These are phyloP conservation scores for Spinibarbus caldwelli DNA, from an alignment of 2,797 vertebrate species.

Conservation along the genomic window DNA sequence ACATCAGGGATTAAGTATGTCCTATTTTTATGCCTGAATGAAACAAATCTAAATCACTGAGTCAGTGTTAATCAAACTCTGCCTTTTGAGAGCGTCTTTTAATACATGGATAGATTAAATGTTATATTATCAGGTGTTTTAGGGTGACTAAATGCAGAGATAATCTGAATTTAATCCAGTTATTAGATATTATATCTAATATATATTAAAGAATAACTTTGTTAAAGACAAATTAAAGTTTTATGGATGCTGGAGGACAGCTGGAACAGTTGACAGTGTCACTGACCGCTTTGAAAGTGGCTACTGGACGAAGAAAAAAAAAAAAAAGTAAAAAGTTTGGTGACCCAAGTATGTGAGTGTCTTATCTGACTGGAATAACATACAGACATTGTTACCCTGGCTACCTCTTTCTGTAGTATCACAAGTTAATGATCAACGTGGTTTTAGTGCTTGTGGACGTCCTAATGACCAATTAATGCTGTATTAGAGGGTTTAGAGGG, in stretches of 20 bases:
- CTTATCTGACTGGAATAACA: conserved; percentile 27
- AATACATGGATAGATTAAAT: conserved; percentile 5
- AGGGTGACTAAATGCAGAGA: background rate
- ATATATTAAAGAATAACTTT: background rate
- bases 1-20: conserved; percentile 19
- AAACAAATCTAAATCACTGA: conserved; percentile 3
- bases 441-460: conserved; percentile 56
- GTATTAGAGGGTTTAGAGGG: conserved; percentile 33
- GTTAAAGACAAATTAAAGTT: background rate
- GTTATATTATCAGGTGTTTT: background rate
- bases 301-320: background rate
- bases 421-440: conserved; percentile 61
- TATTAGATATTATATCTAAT: background rate
- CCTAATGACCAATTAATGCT: conserved; percentile 62
- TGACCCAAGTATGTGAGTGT: conserved; percentile 18
- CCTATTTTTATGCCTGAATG: conserved; percentile 13
- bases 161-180: conserved; percentile 13
- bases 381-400: conserved; percentile 26
- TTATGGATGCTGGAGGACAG: background rate
- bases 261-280: background rate
- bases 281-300: background rate
- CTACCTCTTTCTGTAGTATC: conserved; percentile 32
- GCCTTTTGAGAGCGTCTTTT: conserved; percentile 21
- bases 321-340: background rate
- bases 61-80: conserved; percentile 23